Conservation (phyloP, 2,113 vertebrate genomes). For the Ptilonorhynchus violaceus region DNA sequence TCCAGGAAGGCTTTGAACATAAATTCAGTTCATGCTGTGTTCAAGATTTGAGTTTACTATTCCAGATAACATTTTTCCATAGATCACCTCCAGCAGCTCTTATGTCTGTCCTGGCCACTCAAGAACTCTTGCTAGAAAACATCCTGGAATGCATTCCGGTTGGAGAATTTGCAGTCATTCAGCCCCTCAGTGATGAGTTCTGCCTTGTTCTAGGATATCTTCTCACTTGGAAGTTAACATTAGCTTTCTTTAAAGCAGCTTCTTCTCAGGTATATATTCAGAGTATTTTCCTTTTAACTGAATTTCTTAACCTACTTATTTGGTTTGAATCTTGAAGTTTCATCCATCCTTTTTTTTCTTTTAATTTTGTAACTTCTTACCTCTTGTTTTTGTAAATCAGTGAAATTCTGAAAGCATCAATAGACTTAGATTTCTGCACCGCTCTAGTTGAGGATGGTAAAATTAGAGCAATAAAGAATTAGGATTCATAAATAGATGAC, state of each 20-base stretch:
- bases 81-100: slow-evolving; percentile 91
- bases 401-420: background rate
- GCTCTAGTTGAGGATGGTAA: background rate
- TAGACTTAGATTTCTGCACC: background rate
- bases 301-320: background rate
- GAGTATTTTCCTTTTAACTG: background rate
- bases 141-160: slow-evolving; percentile 85
- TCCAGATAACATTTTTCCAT: background rate
- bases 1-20: background rate
- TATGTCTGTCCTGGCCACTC: slow-evolving; percentile 83
- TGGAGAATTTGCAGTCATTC: slow-evolving; percentile 88
- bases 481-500: background rate
- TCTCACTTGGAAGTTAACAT: slow-evolving; percentile 91
- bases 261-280: slow-evolving; percentile 86
- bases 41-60: background rate
- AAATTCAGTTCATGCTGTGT: background rate
- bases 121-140: slow-evolving; percentile 87
- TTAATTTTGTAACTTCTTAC: background rate
- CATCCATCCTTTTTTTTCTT: background rate
- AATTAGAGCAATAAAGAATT: background rate
- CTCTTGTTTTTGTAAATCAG: background rate
- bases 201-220: slow-evolving; percentile 91
- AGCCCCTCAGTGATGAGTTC: slow-evolving; percentile 88
- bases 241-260: slow-evolving; percentile 92
- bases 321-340: background rate